These are phyloP conservation scores for Himantopus leucocephalus DNA, from an alignment of 2,113 vertebrate genomes.

Conservation along the genomic window DNA sequence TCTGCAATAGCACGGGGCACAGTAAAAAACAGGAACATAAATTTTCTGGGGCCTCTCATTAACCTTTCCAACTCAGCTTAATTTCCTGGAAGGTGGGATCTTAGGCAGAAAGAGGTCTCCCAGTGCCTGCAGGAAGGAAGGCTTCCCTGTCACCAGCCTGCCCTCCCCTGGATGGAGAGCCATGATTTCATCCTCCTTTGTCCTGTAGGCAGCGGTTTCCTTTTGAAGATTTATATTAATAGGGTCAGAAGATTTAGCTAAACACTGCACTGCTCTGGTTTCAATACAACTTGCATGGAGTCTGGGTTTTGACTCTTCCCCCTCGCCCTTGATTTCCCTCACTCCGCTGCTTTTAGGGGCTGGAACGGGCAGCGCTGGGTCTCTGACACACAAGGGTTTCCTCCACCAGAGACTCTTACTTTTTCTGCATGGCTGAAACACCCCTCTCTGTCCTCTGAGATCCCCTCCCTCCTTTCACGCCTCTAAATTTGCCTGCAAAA, in stretches of 20 bases:
- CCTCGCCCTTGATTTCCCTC: background rate
- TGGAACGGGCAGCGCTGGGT: background rate
- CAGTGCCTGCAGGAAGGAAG: background rate
- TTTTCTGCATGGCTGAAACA: background rate
- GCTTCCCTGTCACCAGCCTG: background rate
- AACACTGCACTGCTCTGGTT: background rate
- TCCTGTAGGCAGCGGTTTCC: background rate
- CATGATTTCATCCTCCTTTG: background rate
- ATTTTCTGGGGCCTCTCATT: background rate
- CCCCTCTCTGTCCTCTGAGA: background rate
- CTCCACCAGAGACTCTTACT: background rate
- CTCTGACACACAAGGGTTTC: background rate
- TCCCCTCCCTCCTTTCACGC: background rate
- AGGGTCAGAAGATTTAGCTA: background rate
- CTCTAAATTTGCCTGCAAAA: background rate
- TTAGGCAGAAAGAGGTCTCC: background rate
- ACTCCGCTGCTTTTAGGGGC: background rate
- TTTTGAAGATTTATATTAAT: background rate
- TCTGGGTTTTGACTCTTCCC: background rate
- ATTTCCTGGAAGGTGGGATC: background rate
- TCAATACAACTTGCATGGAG: background rate
- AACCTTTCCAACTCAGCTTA: background rate
- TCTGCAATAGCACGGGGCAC: rapidly evolving
- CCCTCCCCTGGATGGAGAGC: background rate
- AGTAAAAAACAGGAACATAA: background rate